These are phyloP conservation scores for Dendrophyllia cribrosa DNA, from an alignment of 64 coral and sea anemone species.

Conservation along the genomic window DNA sequence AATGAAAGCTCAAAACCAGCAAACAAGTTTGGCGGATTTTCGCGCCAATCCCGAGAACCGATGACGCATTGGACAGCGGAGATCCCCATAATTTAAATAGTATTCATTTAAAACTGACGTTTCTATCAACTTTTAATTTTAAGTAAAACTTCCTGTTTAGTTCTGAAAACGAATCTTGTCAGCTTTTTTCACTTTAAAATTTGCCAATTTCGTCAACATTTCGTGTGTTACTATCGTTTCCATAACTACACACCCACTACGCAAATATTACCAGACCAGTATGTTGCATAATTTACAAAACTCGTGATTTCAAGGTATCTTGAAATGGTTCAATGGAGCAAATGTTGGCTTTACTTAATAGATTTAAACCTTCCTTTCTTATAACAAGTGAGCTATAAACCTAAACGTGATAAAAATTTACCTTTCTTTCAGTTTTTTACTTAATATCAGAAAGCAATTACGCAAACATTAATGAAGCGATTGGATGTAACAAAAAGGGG, in stretches of 20 bases:
- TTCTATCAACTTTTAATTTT: not conserved
- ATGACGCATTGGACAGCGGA: constrained; percentile 51
- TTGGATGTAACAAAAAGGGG: too few relatives aligned
- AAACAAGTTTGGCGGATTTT: constrained; percentile 35
- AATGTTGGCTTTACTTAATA: too few relatives aligned
- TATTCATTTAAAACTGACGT: constrained; percentile 13
- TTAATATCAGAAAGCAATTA: too few relatives aligned
- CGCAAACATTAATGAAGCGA: too few relatives aligned
- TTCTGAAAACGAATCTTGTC: not conserved
- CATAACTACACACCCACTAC: constrained; percentile 13
- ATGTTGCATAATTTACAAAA: constrained; percentile 18
- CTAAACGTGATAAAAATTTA: too few relatives aligned
- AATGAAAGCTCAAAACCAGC: constrained; percentile 3
- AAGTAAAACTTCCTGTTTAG: not conserved
- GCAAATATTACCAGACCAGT: not conserved
- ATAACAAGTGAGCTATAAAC: too few relatives aligned
- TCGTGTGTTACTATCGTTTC: not conserved
- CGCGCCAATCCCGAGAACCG: constrained; percentile 29
- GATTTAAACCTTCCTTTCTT: too few relatives aligned
- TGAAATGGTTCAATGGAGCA: not conserved
- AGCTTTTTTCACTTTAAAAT: not conserved
- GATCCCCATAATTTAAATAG: constrained; percentile 26
- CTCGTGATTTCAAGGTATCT: not conserved
- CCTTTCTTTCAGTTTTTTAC: too few relatives aligned
- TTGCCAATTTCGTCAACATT: not conserved